phyloP scores from a whole-genome alignment of 2,113 vertebrate genomes.

The Protobothrops mucrosquamatus region DNA sequence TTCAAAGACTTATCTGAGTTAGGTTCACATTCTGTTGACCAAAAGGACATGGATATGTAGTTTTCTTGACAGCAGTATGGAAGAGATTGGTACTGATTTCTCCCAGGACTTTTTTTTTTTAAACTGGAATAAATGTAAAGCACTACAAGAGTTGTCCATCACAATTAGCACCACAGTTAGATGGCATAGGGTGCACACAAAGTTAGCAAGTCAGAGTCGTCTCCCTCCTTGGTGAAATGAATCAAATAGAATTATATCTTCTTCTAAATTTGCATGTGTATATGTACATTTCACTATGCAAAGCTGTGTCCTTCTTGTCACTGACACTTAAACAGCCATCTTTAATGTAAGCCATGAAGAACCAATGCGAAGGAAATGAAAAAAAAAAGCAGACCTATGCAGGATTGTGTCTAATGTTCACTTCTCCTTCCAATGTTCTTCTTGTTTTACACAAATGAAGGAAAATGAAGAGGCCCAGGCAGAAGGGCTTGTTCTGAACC shows the following conservation, averaged over 20 bases:
- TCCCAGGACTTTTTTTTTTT: not conserved
- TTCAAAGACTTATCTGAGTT: not conserved
- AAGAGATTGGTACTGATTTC: not conserved
- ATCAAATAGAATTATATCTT: not conserved
- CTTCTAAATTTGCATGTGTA: not conserved
- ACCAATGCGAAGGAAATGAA: not conserved
- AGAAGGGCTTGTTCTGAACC: slow-evolving; percentile 49
- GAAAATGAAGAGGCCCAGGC: slow-evolving; percentile 25
- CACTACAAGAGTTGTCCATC: not conserved
- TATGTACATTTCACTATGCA: not conserved
- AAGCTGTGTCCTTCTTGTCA: not conserved
- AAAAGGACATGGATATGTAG: not conserved
- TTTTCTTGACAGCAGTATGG: not conserved
- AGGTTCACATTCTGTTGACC: not conserved
- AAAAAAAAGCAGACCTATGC: not conserved
- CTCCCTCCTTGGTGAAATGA: not conserved
- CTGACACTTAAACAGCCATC: not conserved
- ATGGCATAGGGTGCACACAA: not conserved
- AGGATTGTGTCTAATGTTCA: not conserved
- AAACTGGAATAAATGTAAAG: not conserved
- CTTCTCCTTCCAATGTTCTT: slow-evolving; percentile 20
- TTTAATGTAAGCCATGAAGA: not conserved
- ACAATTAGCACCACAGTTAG: not conserved
- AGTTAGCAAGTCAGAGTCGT: not conserved
- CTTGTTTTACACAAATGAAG: slow-evolving; percentile 29